Conservation (phyloP, 2,797 vertebrate genomes). For the Syngnathus rostellatus region DNA sequence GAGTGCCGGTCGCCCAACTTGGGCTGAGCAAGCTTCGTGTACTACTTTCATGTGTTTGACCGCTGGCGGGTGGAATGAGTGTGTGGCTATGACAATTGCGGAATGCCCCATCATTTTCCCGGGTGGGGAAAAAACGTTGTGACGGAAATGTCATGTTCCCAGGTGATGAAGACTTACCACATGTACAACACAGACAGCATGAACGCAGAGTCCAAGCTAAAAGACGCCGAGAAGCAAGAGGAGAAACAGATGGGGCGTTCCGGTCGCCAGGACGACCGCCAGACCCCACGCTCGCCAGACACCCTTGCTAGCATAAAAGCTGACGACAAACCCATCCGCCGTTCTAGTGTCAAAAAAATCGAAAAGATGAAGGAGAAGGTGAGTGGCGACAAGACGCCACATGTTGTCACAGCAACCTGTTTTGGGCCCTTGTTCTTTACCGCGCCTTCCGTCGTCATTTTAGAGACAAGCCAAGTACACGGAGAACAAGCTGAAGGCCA, state of each 20-base stretch:
- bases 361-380: conserved; percentile 99
- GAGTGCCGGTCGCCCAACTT: conserved; percentile 42
- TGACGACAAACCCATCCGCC: conserved; percentile 89
- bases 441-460: conserved; percentile 4
- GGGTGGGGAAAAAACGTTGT: neutral
- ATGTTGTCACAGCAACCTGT: conserved; percentile 20
- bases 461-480: conserved; percentile 98
- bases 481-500: conserved; percentile 94
- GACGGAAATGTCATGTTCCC: conserved; percentile 14
- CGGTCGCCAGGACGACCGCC: conserved; percentile 84
- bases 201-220: conserved; percentile 95
- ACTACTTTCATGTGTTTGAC: conserved; percentile 29
- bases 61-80: neutral
- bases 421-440: neutral
- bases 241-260: conserved; percentile 97
- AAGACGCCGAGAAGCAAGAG: conserved; percentile 97
- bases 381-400: conserved; percentile 12
- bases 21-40: conserved; percentile 42
- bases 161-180: conserved; percentile 99
- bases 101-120: neutral
- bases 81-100: conserved; percentile 8
- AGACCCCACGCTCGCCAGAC: conserved; percentile 90
- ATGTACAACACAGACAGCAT: conserved; percentile 99
- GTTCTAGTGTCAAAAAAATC: conserved; percentile 95
- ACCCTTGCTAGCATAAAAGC: conserved; percentile 79